Evolutionary conservation across 2,888 invertebrate genomes (phyloP).

Genomic region (Schizotus pectinicornis): DNA sequence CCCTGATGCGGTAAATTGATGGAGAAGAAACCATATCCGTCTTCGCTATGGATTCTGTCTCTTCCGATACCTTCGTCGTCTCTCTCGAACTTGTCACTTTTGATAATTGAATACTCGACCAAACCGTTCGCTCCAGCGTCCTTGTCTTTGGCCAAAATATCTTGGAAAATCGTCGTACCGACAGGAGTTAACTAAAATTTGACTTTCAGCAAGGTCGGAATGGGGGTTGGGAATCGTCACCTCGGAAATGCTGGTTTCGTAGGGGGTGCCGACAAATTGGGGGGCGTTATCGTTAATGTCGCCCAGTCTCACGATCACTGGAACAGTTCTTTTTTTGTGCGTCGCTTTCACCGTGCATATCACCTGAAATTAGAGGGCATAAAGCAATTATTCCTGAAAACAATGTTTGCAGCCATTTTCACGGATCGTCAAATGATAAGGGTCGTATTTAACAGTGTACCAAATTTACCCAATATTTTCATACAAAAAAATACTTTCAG

Average conservation of each 20-base stretch:
- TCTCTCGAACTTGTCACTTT: constrained; percentile 66
- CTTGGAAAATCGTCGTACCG: constrained; percentile 84
- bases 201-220: not conserved
- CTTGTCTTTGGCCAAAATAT: constrained; percentile 78
- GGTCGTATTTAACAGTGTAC: no score
- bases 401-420: no score
- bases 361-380: constrained; percentile 77
- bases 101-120: constrained; percentile 84
- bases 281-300: constrained; percentile 92
- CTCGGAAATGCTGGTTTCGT: constrained; percentile 85
- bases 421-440: no score
- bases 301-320: constrained; percentile 86
- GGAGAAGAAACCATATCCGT: constrained; percentile 83
- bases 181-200: constrained; percentile 80
- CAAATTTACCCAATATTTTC: no score
- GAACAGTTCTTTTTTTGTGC: constrained; percentile 82
- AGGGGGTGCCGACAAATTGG: constrained; percentile 81
- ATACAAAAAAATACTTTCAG: no score
- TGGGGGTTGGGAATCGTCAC: constrained; percentile 61
- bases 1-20: constrained; percentile 90
- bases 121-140: constrained; percentile 90
- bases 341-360: constrained; percentile 82
- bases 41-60: constrained; percentile 68
- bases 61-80: constrained; percentile 66
- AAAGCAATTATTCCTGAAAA: no score